Conservation (phyloP, 2,113 vertebrate genomes). For the Polypterus bichir region DNA sequence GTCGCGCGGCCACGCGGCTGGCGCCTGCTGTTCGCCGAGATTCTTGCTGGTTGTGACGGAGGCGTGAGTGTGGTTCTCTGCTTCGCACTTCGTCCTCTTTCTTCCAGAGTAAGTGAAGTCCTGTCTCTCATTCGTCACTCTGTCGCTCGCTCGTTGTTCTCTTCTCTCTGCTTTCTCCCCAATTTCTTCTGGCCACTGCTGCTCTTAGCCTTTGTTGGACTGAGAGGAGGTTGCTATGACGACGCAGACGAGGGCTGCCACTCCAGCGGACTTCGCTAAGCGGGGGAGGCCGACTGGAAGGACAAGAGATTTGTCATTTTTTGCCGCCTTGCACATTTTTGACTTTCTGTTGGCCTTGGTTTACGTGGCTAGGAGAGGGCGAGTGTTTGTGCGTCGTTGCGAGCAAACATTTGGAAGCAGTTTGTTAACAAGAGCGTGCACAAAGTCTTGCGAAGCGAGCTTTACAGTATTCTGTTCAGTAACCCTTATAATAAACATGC, state of each 20-base stretch:
- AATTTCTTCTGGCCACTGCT: slow-evolving; percentile 16
- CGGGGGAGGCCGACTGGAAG: background rate
- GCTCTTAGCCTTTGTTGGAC: slow-evolving; percentile 23
- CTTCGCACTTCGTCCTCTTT: background rate
- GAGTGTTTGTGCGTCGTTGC: too few relatives aligned
- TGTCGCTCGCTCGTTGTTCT: background rate
- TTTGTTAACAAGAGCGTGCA: too few relatives aligned
- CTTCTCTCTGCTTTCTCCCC: slow-evolving; percentile 14
- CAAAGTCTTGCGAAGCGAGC: too few relatives aligned
- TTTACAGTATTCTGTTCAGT: too few relatives aligned
- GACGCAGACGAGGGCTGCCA: slow-evolving; percentile 26
- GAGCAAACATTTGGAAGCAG: too few relatives aligned
- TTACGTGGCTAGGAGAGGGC: too few relatives aligned
- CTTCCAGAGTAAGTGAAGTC: background rate
- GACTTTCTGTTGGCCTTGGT: too few relatives aligned
- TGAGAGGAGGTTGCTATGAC: slow-evolving; percentile 37
- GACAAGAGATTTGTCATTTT: too few relatives aligned
- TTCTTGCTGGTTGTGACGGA: slow-evolving; percentile 9
- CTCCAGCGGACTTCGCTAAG: slow-evolving; percentile 1
- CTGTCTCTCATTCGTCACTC: background rate
- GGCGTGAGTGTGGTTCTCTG: slow-evolving; percentile 1
- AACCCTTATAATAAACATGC: too few relatives aligned
- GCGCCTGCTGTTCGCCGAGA: slow-evolving; percentile 10
- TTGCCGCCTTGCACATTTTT: too few relatives aligned
- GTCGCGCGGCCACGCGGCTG: background rate